Base-by-base conservation (phyloP, 2,888 invertebrate species). In the Romanomermis culicivorax region DNA sequence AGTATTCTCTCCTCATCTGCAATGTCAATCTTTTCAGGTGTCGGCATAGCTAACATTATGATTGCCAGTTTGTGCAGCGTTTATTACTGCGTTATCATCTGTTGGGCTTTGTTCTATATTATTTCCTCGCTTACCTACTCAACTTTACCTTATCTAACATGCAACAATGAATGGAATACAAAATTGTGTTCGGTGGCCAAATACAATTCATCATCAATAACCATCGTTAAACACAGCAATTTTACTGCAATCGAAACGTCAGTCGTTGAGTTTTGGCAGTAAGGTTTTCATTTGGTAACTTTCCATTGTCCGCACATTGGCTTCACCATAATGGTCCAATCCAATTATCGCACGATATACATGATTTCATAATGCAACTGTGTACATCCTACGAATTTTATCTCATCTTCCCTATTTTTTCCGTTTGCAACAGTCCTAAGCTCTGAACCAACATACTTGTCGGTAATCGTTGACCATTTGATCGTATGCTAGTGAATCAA, bases 241-340 rank as follows among this genome's bases (percentile, higher is more conserved):
- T 23, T 23, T 45, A n/a, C 45, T 11, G 4, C 7, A 11, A 7
- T 36, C 36, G 61, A 68, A 54, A 65, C 64, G 3, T 63, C 67
- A 2, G 67, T 67, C 1, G 67, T 67, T 54, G 67, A 67, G 56
- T 67, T 63, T 59, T 67, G 67, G 67, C 67, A 67, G 67, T 64
- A 45, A 60, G 63, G 53, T 24, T 14, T 26, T 30, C 29, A 17
- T 20, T 7, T 17, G 36, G 7, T n/a, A n/a, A n/a, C n/a, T n/a
- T n/a, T n/a, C n/a, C n/a, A n/a, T n/a, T n/a, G n/a, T n/a, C n/a
- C n/a, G n/a, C n/a, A n/a, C n/a, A n/a, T n/a, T n/a, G n/a, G n/a
- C n/a, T n/a, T n/a, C n/a, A n/a, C n/a, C n/a, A n/a, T n/a, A n/a
- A n/a, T n/a, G n/a, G n/a, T n/a, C n/a, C n/a, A n/a, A n/a, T n/a